phyloP scores from a whole-genome alignment of 2,888 invertebrate genomes.

The Cheilosia scutellata region DNA sequence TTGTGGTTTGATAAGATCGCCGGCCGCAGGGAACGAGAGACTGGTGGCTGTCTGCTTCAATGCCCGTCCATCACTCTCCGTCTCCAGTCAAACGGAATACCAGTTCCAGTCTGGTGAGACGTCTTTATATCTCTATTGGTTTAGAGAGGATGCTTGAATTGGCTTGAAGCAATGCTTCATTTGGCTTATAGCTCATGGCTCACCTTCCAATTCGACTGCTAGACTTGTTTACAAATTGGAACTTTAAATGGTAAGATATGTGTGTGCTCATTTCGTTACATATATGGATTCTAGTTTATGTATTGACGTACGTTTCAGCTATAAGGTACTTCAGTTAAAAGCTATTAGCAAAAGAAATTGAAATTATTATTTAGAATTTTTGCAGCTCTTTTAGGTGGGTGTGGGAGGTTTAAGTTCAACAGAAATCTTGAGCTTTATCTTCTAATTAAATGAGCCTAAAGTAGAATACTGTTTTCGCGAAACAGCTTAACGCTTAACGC shows the following conservation, averaged over 20 bases:
- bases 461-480: not conserved
- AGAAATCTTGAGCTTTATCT: not conserved
- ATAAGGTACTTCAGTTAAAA: too few species aligned
- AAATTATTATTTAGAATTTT: not conserved
- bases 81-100: constrained; percentile 13
- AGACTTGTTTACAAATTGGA: constrained; percentile 4
- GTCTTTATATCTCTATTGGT: not conserved
- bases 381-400: not conserved
- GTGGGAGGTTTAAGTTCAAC: not conserved
- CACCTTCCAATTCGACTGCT: not conserved
- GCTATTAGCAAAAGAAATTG: not conserved
- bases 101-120: not conserved
- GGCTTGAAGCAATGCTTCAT: constrained; percentile 14
- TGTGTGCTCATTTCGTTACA: constrained; percentile 6
- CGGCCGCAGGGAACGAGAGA: not conserved
- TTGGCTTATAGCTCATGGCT: constrained; percentile 4
- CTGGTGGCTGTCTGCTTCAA: constrained; percentile 13
- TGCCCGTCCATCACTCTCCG: constrained; percentile 32
- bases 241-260: constrained; percentile 18
- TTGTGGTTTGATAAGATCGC: constrained; percentile 8
- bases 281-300: not conserved
- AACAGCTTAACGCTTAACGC: not conserved
- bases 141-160: constrained; percentile 4
- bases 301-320: not conserved
- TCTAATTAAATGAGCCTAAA: not conserved